Conservation (phyloP, 2,888 invertebrate genomes). For the Terebella lapidaria region DNA sequence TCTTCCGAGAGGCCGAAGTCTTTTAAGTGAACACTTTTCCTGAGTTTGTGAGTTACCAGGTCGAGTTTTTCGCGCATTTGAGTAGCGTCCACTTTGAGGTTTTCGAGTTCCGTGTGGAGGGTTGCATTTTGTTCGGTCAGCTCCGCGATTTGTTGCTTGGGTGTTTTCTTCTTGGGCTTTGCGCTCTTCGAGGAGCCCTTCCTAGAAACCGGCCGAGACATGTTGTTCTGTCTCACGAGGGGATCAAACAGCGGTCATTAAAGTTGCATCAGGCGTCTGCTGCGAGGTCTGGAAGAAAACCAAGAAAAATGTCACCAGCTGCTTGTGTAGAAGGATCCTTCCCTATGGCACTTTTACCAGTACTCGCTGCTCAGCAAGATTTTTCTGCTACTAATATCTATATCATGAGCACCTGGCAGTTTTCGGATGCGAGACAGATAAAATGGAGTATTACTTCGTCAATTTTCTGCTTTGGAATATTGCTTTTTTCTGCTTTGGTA, state of each 20-base stretch:
- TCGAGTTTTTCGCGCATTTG: slow-evolving; percentile 5
- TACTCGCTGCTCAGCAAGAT: no score
- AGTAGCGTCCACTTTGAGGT: background rate
- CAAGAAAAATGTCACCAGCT: no score
- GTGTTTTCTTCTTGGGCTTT: slow-evolving; percentile 9
- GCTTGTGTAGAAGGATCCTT: no score
- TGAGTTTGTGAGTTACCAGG: slow-evolving; percentile 1
- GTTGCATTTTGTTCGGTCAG: slow-evolving; percentile 17
- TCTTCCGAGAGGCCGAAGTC: slow-evolving; percentile 6
- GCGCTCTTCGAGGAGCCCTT: slow-evolving; percentile 3
- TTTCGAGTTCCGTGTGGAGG: slow-evolving; percentile 9
- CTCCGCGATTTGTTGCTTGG: slow-evolving; percentile 14
- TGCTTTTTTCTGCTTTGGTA: no score
- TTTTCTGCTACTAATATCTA: no score
- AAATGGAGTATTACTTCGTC: no score
- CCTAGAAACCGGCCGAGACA: background rate
- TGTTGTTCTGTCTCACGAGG: background rate
- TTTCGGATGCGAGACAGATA: no score
- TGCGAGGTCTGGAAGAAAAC: background rate
- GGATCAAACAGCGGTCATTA: background rate
- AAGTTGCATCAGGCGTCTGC: background rate
- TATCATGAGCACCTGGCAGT: no score
- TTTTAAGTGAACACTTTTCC: no score
- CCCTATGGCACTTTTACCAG: no score
- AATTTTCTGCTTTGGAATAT: no score